A percentile compares a stretch with the other conserved stretches of the same genome.
These are phyloP conservation scores for Gambelia wislizenii DNA, from an alignment of 2,797 vertebrate genomes.

Conservation along the genomic window DNA sequence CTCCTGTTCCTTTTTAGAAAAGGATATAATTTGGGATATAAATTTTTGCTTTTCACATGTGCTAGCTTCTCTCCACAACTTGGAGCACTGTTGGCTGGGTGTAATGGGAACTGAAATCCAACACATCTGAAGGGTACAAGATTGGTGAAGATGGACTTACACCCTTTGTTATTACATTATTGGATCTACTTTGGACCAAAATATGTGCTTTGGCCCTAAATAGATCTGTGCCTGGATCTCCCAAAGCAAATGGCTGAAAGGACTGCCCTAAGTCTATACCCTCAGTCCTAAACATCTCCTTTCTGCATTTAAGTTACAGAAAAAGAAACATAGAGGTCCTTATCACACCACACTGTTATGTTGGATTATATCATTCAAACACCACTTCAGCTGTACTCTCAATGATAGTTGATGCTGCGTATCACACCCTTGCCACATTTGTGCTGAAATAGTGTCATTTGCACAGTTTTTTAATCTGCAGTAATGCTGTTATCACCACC, in stretches of 20 bases:
- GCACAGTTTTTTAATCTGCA: no score
- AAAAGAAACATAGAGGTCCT: conserved; percentile 1
- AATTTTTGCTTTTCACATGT: not conserved
- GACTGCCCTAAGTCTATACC: not conserved
- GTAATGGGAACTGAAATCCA: not conserved
- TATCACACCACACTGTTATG: no score
- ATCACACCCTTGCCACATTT: no score
- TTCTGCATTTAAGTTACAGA: no score
- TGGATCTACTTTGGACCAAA: not conserved
- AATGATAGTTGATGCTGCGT: no score
- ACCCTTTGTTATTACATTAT: not conserved
- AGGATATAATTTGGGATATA: not conserved
- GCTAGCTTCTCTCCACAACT: not conserved
- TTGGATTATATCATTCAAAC: no score
- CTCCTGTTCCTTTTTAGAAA: not conserved
- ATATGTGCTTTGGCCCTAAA: not conserved
- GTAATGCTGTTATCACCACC: no score
- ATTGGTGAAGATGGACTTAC: not conserved
- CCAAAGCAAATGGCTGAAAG: not conserved
- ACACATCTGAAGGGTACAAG: not conserved
- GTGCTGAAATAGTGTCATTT: no score
- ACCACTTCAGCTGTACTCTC: no score
- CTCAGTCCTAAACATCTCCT: not conserved
- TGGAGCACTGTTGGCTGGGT: not conserved
- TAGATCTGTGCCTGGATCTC: not conserved